phyloP scores from a whole-genome alignment of 1,140 invertebrate genomes.

The Drosophila subpulchrella region DNA sequence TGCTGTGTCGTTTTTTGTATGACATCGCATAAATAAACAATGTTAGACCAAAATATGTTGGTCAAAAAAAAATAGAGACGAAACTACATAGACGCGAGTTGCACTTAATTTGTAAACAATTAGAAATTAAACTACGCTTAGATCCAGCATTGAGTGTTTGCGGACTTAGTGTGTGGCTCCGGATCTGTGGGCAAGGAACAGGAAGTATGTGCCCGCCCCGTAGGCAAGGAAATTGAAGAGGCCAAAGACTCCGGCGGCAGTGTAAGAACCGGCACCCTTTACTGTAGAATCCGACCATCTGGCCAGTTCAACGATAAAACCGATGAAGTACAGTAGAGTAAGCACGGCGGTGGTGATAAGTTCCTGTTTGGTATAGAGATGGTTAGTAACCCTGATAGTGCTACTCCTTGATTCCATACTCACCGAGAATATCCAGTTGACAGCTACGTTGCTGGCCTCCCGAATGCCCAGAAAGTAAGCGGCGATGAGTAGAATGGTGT shows the following conservation, averaged over 20 bases:
- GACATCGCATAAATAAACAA: slow-evolving; percentile 39
- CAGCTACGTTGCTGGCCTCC: slow-evolving; percentile 90
- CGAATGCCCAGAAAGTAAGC: slow-evolving; percentile 92
- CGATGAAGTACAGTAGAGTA: slow-evolving; percentile 90
- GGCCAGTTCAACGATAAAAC: slow-evolving; percentile 91
- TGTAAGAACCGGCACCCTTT: slow-evolving; percentile 86
- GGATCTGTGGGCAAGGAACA: slow-evolving; percentile 91
- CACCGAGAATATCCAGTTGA: slow-evolving; percentile 94
- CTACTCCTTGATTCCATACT: slow-evolving; percentile 68
- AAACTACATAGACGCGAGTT: slow-evolving; percentile 38
- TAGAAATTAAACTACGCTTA: slow-evolving; percentile 52
- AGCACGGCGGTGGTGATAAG: slow-evolving; percentile 90
- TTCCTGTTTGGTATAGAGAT: slow-evolving; percentile 87
- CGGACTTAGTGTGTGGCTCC: slow-evolving; percentile 78
- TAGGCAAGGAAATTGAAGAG: slow-evolving; percentile 93
- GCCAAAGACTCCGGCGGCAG: slow-evolving; percentile 92
- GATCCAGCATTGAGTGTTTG: background rate
- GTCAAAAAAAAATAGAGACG: slow-evolving; percentile 14
- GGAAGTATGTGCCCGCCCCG: slow-evolving; percentile 89
- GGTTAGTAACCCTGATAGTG: background rate
- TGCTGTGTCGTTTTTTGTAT: slow-evolving; percentile 6
- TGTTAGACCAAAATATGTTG: slow-evolving; percentile 9
- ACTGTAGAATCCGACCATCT: slow-evolving; percentile 85
- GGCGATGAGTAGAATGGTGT: slow-evolving; percentile 92
- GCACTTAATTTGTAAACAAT: slow-evolving; percentile 57